Conservation (phyloP, 2,888 invertebrate genomes). For the Rhyacophila evoluta region DNA sequence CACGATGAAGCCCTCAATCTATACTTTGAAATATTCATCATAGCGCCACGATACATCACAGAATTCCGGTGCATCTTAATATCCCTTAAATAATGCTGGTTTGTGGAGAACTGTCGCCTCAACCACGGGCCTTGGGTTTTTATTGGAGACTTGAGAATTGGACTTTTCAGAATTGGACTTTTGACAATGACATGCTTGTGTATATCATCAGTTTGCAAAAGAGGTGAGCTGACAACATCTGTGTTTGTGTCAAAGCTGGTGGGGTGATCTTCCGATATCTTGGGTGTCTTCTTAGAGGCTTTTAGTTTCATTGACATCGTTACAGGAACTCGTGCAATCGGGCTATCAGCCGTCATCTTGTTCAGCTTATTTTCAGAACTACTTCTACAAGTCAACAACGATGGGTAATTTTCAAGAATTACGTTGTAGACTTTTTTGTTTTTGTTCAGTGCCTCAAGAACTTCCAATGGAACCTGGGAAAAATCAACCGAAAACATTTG, state of each 20-base stretch:
- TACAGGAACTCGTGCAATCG: constrained; percentile 69
- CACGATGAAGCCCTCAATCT: constrained; percentile 88
- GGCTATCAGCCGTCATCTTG: constrained; percentile 60
- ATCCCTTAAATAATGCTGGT: constrained; percentile 77
- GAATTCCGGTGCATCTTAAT: constrained; percentile 82
- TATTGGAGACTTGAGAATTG: constrained; percentile 49
- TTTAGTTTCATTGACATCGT: constrained; percentile 75
- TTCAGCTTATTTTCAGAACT: constrained; percentile 74
- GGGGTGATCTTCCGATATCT: constrained; percentile 19
- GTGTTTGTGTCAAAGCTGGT: constrained; percentile 51
- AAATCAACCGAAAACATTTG: no score
- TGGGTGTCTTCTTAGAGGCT: constrained; percentile 57
- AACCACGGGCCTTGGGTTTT: constrained; percentile 61
- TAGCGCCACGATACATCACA: constrained; percentile 87
- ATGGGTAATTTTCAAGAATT: constrained; percentile 80
- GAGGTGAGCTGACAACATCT: constrained; percentile 46
- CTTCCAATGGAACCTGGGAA: constrained; percentile 74
- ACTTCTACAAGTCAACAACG: constrained; percentile 74
- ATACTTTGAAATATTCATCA: constrained; percentile 85
- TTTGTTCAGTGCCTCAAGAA: constrained; percentile 72
- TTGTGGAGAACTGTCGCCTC: constrained; percentile 70
- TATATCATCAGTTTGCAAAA: constrained; percentile 25
- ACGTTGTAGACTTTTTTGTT: constrained; percentile 78
- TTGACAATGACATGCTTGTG: constrained; percentile 58
- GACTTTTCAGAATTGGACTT: constrained; percentile 35